A percentile compares a stretch with the other conserved stretches of the same genome.
Conservation (phyloP, 2,888 invertebrate genomes). For the Zhengitettix transpicula region DNA sequence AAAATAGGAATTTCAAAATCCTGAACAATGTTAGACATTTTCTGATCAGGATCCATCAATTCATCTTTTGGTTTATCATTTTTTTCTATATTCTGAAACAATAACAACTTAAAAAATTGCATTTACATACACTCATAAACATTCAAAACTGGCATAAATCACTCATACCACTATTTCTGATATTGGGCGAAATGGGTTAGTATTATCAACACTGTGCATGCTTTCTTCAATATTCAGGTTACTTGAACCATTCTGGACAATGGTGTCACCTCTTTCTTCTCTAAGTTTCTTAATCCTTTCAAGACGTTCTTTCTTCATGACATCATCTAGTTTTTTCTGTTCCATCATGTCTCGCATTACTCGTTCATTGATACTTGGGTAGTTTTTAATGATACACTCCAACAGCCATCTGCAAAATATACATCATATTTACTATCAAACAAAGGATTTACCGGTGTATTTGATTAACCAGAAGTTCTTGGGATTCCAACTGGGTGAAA, state of each 20-base stretch:
- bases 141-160: too few relatives aligned
- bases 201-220: neutral
- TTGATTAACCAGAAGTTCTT: too few relatives aligned
- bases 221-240: neutral
- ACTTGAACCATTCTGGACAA: neutral
- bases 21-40: too few relatives aligned
- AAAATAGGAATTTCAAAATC: too few relatives aligned
- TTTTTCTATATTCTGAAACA: too few relatives aligned
- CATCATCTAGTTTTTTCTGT: slow-evolving; percentile 29
- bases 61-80: too few relatives aligned
- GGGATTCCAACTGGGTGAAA: too few relatives aligned
- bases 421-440: slow-evolving; percentile 1
- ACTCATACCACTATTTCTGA: neutral
- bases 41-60: too few relatives aligned
- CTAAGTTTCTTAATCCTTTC: slow-evolving; percentile 4
- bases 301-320: slow-evolving; percentile 28
- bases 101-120: too few relatives aligned
- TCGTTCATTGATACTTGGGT: slow-evolving; percentile 42
- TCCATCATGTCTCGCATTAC: slow-evolving; percentile 42
- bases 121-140: too few relatives aligned
- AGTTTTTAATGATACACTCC: slow-evolving; percentile 47
- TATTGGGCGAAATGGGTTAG: slow-evolving; percentile 11
- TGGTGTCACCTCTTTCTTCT: neutral
- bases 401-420: slow-evolving; percentile 39
- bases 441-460: too few relatives aligned